A percentile compares a stretch with the other conserved stretches of the same genome.
Evolutionary conservation across 2,797 vertebrate species (phyloP).

Genomic region (Champsocephalus esox): DNA sequence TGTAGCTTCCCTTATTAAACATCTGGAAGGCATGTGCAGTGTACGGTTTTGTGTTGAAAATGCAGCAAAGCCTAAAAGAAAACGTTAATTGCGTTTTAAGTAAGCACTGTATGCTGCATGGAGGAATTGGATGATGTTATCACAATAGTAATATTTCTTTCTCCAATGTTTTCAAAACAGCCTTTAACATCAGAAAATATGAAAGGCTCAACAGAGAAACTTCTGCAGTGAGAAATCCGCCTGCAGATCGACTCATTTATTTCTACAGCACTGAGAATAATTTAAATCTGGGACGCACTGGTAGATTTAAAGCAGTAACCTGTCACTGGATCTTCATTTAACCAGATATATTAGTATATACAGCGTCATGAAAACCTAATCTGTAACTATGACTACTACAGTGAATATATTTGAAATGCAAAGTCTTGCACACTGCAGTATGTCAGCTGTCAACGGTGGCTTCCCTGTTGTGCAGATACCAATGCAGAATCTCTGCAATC

Average conservation of each 20-base stretch:
- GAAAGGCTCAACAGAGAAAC: slow-evolving; percentile 7
- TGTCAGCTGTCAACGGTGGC: background rate
- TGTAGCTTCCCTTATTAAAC: slow-evolving; percentile 57
- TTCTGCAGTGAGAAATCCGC: slow-evolving; percentile 14
- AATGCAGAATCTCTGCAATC: background rate
- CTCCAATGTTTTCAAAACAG: slow-evolving; percentile 13
- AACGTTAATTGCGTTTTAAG: slow-evolving; percentile 20
- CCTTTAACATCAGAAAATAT: slow-evolving; percentile 23
- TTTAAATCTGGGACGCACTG: slow-evolving; percentile 11
- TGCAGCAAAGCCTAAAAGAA: background rate
- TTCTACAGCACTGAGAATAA: slow-evolving; percentile 14
- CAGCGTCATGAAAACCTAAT: slow-evolving; percentile 11
- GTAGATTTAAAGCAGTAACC: slow-evolving; percentile 18
- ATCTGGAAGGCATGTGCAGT: slow-evolving; percentile 44
- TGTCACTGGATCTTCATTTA: slow-evolving; percentile 16
- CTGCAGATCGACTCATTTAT: slow-evolving; percentile 6
- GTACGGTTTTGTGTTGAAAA: slow-evolving; percentile 23
- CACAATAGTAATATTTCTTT: slow-evolving; percentile 2
- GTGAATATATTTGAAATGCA: slow-evolving; percentile 27
- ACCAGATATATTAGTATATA: background rate
- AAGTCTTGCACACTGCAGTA: slow-evolving; percentile 17
- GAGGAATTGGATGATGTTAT: slow-evolving; percentile 39
- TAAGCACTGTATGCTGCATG: slow-evolving; percentile 25
- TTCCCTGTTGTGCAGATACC: slow-evolving; percentile 12
- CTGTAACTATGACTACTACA: slow-evolving; percentile 7